These are phyloP conservation scores for Anas acuta DNA, from an alignment of 2,797 vertebrate genomes.

Conservation along the genomic window DNA sequence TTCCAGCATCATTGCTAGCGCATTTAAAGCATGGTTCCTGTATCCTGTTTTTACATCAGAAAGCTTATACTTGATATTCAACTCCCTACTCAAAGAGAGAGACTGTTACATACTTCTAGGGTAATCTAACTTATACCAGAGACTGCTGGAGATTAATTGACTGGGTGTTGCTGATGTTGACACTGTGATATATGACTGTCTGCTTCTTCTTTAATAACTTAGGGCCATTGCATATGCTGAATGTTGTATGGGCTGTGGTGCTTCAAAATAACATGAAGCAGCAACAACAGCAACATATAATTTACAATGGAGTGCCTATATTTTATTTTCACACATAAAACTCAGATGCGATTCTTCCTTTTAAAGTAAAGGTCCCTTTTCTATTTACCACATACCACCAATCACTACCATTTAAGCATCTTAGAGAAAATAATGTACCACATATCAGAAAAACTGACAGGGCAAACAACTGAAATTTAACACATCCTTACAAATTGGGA, in stretches of 20 bases:
- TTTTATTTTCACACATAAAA: slow-evolving; percentile 24
- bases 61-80: neutral
- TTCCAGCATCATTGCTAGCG: neutral
- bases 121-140: neutral
- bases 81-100: neutral
- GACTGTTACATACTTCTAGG: neutral
- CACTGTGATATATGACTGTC: slow-evolving; percentile 27
- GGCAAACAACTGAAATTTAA: neutral
- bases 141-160: slow-evolving; percentile 36
- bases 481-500: neutral
- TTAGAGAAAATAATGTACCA: slow-evolving; percentile 19
- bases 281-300: slow-evolving; percentile 14
- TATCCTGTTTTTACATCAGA: slow-evolving; percentile 7
- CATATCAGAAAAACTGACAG: slow-evolving; percentile 6
- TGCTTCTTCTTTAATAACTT: slow-evolving; percentile 24
- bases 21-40: neutral
- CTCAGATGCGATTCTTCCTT: slow-evolving; percentile 14
- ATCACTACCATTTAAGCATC: neutral
- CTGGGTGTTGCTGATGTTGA: slow-evolving; percentile 28
- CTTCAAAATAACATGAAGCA: slow-evolving; percentile 68
- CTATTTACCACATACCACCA: neutral
- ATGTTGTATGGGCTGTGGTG: neutral
- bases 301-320: slow-evolving; percentile 26
- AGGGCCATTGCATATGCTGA: neutral
- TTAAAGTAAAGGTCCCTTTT: slow-evolving; percentile 39